Base-by-base conservation (phyloP, 2,797 vertebrate genomes). In the Champsocephalus esox region DNA sequence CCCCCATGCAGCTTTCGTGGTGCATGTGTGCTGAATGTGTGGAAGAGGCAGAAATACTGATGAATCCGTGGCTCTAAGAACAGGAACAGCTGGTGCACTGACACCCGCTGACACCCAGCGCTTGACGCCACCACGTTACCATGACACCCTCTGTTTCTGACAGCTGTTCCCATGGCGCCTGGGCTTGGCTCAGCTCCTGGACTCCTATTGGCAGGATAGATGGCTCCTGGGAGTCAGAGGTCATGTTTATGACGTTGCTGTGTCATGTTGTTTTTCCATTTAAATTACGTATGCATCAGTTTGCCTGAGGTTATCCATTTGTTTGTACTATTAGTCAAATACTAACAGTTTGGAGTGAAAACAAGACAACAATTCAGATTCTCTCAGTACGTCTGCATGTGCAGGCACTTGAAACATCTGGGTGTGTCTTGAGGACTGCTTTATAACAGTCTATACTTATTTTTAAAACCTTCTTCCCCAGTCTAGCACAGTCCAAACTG, bases 141-240 rank as follows among this genome's bases (percentile, higher is more conserved):
- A 89, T 87, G 92, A 82, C 92, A 66, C 87, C 87, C 92, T 85
- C 87, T 87, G 87, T 65, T 82, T 88, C 78, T 91, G 88, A 92
- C 92, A 94, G 92, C 89, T 91, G 89, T 91, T 94, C 93, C 92
- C 89, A 93, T 93, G 89, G 89, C 13, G 75, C 83, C 81, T 45
- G 66, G 44, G 67, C 75, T 81, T 59, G 75, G 74, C 88, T 85
- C 78, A 62, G 77, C 69, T 73, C 56, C 77, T 63, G 81, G 76
- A 73, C 82, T 85, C 77, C 61, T 61, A 58, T 72, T 74, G 70
- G 86, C 78, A 81, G 68, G 81, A 90, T 81, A 54, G 70, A 88
- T 86, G 43, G 61, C 76, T 68, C 24, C 60, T 49, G 8, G 0
- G 76, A 78, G 86, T 90, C 87, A 84, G 71, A 66, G 89, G 85